Percentiles rank a stretch among this genome's conserved stretches.
Conservation (phyloP, 2,888 invertebrate genomes). For the Malthinus flaveolus region DNA sequence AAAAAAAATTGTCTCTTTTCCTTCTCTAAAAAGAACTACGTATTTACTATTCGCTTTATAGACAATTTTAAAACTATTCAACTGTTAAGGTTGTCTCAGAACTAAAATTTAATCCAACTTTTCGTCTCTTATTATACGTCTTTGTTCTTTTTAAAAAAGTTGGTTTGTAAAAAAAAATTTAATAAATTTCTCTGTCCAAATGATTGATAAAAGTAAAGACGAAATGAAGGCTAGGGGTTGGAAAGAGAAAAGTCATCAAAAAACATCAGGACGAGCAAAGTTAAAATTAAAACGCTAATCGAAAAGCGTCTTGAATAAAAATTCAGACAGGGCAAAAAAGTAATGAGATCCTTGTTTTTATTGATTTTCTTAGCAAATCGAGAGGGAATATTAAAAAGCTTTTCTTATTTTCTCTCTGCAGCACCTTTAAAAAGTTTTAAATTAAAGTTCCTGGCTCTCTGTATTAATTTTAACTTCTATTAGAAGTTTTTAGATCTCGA, state of each 20-base stretch:
- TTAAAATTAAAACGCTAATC: conserved; percentile 49
- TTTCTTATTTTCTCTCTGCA: conserved; percentile 43
- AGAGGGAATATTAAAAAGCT: conserved; percentile 49
- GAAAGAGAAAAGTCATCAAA: conserved; percentile 42
- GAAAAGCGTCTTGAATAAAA: conserved; percentile 42
- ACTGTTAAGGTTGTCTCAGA: conserved; percentile 1
- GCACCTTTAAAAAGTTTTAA: conserved; percentile 39
- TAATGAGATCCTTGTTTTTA: conserved; percentile 51
- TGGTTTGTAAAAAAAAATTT: neutral
- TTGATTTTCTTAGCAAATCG: conserved; percentile 49
- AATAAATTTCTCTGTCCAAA: conserved; percentile 16
- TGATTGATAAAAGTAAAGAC: conserved; percentile 29
- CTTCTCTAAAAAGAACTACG: no score
- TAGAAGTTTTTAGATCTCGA: conserved; percentile 29
- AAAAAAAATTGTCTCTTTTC: neutral
- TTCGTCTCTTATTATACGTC: no score
- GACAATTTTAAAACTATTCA: neutral
- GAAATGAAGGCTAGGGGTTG: conserved; percentile 37
- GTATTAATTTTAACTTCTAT: conserved; percentile 31
- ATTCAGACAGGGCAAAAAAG: conserved; percentile 43
- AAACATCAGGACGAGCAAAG: conserved; percentile 38
- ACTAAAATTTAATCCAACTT: no score
- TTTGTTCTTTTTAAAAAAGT: no score
- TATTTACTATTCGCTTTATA: neutral
- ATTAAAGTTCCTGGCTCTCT: conserved; percentile 31